These are phyloP conservation scores for Meteorus sp. DNA, from an alignment of 1,140 invertebrate species.

Conservation along the genomic window DNA sequence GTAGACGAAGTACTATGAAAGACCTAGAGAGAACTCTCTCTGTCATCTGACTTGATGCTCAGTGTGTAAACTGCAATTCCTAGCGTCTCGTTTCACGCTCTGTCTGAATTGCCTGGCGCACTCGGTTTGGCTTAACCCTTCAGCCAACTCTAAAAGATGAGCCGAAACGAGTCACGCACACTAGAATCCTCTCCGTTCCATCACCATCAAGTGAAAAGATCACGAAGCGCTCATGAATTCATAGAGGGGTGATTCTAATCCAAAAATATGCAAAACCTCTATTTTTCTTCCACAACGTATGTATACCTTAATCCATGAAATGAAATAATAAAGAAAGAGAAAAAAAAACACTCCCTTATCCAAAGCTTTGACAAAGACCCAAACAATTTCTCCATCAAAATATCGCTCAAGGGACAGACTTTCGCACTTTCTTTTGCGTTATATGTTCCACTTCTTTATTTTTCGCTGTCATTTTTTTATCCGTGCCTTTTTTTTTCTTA, in stretches of 20 bases:
- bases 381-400: neutral
- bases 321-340: neutral
- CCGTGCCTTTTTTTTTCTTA: no score
- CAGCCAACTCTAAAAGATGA: conserved; percentile 14
- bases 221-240: neutral
- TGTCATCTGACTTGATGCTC: no score
- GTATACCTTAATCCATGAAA: neutral
- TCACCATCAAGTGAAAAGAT: conserved; percentile 11
- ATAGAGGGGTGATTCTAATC: neutral
- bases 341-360: neutral
- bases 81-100: conserved; percentile 13
- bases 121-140: conserved; percentile 13
- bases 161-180: conserved; percentile 11
- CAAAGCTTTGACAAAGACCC: neutral
- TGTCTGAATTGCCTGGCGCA: conserved; percentile 1
- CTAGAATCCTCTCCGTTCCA: neutral
- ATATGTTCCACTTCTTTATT: no score
- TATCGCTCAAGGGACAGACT: neutral
- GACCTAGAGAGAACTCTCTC: no score
- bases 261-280: conserved; percentile 1
- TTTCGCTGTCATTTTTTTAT: no score
- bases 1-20: no score
- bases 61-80: conserved; percentile 13
- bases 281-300: neutral
- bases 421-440: neutral